These are phyloP conservation scores for Neotragus moschatus DNA, from an alignment of 2,113 vertebrate species.

Conservation along the genomic window DNA sequence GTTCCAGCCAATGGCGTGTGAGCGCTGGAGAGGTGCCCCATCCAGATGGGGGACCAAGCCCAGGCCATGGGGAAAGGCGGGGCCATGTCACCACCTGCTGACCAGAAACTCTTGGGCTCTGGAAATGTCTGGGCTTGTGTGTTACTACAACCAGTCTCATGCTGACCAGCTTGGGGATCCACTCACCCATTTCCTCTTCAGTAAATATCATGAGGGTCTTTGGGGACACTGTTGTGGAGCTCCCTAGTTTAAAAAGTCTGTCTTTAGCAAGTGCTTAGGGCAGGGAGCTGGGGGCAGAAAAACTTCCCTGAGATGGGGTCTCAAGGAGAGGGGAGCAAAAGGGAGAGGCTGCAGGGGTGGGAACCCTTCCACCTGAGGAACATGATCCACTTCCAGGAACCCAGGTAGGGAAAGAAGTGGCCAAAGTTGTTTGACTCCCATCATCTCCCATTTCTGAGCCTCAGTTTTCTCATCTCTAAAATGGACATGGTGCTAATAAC, in stretches of 20 bases:
- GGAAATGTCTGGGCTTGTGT: background rate
- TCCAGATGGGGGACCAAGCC: background rate
- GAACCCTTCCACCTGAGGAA: background rate
- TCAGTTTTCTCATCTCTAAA: constrained; percentile 12
- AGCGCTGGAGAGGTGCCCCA: background rate
- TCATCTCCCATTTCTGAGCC: background rate
- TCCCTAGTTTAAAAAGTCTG: background rate
- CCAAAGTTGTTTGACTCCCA: background rate
- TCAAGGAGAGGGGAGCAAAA: background rate
- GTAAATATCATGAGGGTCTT: background rate
- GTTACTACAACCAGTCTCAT: background rate
- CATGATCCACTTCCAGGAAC: background rate
- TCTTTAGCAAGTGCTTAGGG: background rate
- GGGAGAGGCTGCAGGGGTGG: background rate
- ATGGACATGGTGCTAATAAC: background rate
- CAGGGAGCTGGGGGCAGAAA: background rate
- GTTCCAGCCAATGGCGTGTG: background rate
- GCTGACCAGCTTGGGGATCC: background rate
- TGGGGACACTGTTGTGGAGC: background rate
- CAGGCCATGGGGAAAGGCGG: background rate
- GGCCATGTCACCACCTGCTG: background rate
- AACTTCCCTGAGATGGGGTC: background rate
- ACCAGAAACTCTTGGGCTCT: background rate
- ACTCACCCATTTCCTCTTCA: background rate
- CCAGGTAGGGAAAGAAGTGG: background rate